Percentiles rank a stretch among this genome's conserved stretches.
phyloP scores from a whole-genome alignment of 2,888 invertebrate species.

The Agrypnus murinus region DNA sequence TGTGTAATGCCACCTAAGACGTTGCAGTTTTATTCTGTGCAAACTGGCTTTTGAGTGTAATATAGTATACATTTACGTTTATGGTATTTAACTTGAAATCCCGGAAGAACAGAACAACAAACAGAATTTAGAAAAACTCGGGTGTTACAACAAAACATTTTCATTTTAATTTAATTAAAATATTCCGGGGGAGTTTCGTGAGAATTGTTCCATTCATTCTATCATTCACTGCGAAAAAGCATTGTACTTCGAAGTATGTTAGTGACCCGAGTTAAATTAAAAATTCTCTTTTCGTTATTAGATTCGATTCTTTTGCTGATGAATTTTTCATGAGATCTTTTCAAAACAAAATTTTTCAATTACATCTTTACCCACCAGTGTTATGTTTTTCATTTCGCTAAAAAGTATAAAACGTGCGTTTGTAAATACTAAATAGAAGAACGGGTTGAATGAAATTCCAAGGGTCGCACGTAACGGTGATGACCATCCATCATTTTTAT shows the following conservation, averaged over 20 bases:
- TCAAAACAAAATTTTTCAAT: slow-evolving; percentile 22
- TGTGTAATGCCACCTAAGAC: not conserved
- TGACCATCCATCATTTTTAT: slow-evolving; percentile 41
- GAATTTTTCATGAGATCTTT: slow-evolving; percentile 25
- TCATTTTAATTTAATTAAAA: slow-evolving; percentile 43
- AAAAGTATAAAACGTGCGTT: not conserved
- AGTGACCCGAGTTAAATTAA: slow-evolving; percentile 32
- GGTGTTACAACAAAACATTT: slow-evolving; percentile 31
- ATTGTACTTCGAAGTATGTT: slow-evolving; percentile 21
- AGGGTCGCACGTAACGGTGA: slow-evolving; percentile 33
- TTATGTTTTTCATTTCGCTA: not conserved
- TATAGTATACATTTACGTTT: too few species aligned
- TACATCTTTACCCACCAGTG: not conserved
- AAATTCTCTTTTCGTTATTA: slow-evolving; percentile 33
- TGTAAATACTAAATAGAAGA: slow-evolving; percentile 18
- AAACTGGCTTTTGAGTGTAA: slow-evolving; percentile 14
- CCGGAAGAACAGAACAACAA: slow-evolving; percentile 4
- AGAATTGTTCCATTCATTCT: slow-evolving; percentile 25
- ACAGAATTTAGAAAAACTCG: not conserved
- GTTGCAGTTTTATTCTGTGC: not conserved
- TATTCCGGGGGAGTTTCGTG: slow-evolving; percentile 33
- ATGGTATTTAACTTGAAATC: not conserved
- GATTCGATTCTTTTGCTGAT: slow-evolving; percentile 27
- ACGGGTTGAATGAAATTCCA: slow-evolving; percentile 30
- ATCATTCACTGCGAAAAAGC: slow-evolving; percentile 18